Percentiles rank a stretch among this genome's conserved stretches.
These are phyloP conservation scores for Drosophila borborema DNA, from an alignment of 2,888 invertebrate genomes.

Conservation along the genomic window DNA sequence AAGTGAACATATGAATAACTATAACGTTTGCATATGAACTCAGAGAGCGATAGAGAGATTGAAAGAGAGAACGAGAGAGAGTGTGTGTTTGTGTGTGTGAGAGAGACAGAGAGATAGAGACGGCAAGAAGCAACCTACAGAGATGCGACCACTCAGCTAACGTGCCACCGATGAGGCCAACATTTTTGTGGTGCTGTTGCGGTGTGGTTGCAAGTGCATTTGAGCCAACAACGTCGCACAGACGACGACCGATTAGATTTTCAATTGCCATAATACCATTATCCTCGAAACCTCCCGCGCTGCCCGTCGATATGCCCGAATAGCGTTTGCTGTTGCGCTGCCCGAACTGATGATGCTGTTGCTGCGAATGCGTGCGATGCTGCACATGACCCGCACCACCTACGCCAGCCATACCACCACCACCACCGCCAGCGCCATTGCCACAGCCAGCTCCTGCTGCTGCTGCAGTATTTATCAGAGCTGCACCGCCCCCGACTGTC, in stretches of 20 bases:
- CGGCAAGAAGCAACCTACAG: conserved; percentile 85
- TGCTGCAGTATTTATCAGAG: conserved; percentile 29
- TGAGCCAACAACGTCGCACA: conserved; percentile 78
- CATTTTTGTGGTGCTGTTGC: conserved; percentile 77
- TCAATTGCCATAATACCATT: conserved; percentile 84
- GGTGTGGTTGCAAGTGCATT: conserved; percentile 64
- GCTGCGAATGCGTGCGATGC: conserved; percentile 42
- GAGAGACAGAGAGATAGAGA: neutral
- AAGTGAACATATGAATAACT: conserved; percentile 2
- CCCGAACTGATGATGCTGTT: conserved; percentile 53
- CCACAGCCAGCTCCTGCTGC: conserved; percentile 4
- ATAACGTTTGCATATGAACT: conserved; percentile 7
- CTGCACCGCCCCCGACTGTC: conserved; percentile 61
- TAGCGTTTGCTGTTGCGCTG: conserved; percentile 76
- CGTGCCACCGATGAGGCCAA: conserved; percentile 83
- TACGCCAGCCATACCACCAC: conserved; percentile 7
- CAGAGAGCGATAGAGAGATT: conserved; percentile 18
- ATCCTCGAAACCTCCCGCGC: conserved; percentile 73
- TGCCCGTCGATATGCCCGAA: conserved; percentile 65
- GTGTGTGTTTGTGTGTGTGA: neutral
- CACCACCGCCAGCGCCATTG: conserved; percentile 5
- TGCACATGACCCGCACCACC: conserved; percentile 28
- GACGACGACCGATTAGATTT: conserved; percentile 83
- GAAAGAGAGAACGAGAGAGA: neutral
- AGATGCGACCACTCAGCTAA: conserved; percentile 84